phyloP scores from a whole-genome alignment of 2,888 invertebrate species.

The Diaphora mendica region DNA sequence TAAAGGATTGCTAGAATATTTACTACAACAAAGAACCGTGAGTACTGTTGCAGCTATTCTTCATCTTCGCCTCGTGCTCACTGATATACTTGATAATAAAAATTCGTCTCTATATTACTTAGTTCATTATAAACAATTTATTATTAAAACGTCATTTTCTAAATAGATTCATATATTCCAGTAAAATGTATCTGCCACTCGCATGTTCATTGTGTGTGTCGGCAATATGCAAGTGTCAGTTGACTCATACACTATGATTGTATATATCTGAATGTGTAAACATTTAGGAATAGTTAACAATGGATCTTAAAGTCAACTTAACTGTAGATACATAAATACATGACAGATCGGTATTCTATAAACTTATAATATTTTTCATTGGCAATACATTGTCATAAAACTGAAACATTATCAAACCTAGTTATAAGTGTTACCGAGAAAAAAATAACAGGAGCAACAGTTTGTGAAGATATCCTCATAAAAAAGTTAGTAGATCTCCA shows the following conservation, averaged over 20 bases:
- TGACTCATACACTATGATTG: slow-evolving; percentile 2
- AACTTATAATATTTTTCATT: not conserved
- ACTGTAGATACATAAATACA: not conserved
- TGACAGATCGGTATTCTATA: not conserved
- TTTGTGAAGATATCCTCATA: slow-evolving; percentile 62
- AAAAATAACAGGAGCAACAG: slow-evolving; percentile 57
- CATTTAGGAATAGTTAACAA: not conserved
- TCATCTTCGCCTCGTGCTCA: not conserved
- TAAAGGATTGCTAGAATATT: not conserved
- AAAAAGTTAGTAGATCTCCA: slow-evolving; percentile 65
- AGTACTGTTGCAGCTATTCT: not conserved
- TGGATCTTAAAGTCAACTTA: not conserved
- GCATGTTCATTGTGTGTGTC: not conserved
- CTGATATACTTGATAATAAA: not conserved
- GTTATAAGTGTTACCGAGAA: slow-evolving; percentile 27
- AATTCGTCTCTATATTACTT: not conserved
- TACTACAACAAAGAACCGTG: not conserved
- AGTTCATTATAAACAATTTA: too few species aligned
- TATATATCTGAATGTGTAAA: not conserved
- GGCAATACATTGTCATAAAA: slow-evolving; percentile 1
- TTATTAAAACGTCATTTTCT: not conserved
- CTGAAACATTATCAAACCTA: not conserved
- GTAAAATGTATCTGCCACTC: not conserved
- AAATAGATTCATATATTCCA: not conserved
- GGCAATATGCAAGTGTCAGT: not conserved